These are phyloP conservation scores for Melanophora roralis DNA, from an alignment of 2,888 invertebrate genomes.

Conservation along the genomic window DNA sequence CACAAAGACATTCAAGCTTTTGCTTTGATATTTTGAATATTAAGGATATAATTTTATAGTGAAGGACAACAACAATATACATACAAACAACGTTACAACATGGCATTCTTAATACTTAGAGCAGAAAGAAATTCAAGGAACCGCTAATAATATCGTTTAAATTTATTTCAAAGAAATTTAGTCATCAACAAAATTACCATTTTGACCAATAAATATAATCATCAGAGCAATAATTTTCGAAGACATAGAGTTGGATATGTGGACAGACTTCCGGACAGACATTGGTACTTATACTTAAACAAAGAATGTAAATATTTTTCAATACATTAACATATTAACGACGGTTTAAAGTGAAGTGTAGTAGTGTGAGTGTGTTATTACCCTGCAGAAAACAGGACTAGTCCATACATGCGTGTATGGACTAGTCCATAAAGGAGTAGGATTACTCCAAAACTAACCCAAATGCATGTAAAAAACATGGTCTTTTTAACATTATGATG, in stretches of 20 bases:
- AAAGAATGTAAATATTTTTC: background rate
- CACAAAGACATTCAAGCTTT: too few species aligned
- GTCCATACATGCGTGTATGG: too few species aligned
- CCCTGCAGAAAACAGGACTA: too few species aligned
- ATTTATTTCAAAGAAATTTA: conserved; percentile 56
- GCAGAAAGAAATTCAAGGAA: conserved; percentile 27
- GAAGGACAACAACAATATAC: background rate
- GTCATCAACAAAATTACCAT: conserved; percentile 46
- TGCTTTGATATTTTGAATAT: too few species aligned
- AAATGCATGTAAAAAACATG: too few species aligned
- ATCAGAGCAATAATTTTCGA: conserved; percentile 25
- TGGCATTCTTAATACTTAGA: conserved; percentile 12
- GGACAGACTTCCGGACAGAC: background rate
- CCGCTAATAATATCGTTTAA: conserved; percentile 50
- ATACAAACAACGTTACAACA: conserved; percentile 37
- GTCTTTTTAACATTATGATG: too few species aligned
- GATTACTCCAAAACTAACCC: too few species aligned
- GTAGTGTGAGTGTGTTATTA: too few species aligned
- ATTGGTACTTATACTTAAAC: background rate
- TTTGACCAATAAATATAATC: background rate
- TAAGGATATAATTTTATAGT: background rate
- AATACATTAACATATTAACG: background rate
- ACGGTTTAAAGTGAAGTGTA: too few species aligned
- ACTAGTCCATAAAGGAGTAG: too few species aligned
- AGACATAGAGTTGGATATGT: background rate